Percentiles rank a stretch among this genome's conserved stretches.
phyloP scores from a whole-genome alignment of 2,888 invertebrate species.

The Epirrhoe tristata region DNA sequence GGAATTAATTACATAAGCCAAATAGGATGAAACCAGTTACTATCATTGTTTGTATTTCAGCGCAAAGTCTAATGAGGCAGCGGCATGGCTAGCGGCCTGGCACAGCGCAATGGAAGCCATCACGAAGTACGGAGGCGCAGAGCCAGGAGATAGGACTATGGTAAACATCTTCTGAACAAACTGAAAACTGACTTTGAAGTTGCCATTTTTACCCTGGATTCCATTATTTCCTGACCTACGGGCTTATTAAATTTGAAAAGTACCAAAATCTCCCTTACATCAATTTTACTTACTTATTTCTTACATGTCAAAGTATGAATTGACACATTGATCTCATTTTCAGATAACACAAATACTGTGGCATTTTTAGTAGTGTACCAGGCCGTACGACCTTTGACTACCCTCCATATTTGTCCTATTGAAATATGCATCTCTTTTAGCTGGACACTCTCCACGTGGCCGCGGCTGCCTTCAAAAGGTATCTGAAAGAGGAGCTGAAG shows the following conservation, averaged over 20 bases:
- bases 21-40: neutral
- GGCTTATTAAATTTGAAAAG: too few relatives aligned
- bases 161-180: constrained; percentile 69
- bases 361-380: too few relatives aligned
- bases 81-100: constrained; percentile 84
- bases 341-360: too few relatives aligned
- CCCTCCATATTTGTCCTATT: too few relatives aligned
- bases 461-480: constrained; percentile 66
- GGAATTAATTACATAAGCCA: too few relatives aligned
- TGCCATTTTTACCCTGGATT: too few relatives aligned
- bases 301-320: too few relatives aligned
- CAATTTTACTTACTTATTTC: too few relatives aligned
- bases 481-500: constrained; percentile 54
- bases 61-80: constrained; percentile 50
- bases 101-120: constrained; percentile 85
- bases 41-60: constrained; percentile 47
- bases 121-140: constrained; percentile 89
- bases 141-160: constrained; percentile 91
- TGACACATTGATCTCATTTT: too few relatives aligned
- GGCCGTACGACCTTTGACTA: too few relatives aligned
- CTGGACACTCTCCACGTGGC: constrained; percentile 84
- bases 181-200: constrained; percentile 11
- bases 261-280: too few relatives aligned
- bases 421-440: constrained; percentile 62
- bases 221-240: too few relatives aligned